Conservation (phyloP, 2,113 vertebrate genomes). For the Psephotus haematonotus region DNA sequence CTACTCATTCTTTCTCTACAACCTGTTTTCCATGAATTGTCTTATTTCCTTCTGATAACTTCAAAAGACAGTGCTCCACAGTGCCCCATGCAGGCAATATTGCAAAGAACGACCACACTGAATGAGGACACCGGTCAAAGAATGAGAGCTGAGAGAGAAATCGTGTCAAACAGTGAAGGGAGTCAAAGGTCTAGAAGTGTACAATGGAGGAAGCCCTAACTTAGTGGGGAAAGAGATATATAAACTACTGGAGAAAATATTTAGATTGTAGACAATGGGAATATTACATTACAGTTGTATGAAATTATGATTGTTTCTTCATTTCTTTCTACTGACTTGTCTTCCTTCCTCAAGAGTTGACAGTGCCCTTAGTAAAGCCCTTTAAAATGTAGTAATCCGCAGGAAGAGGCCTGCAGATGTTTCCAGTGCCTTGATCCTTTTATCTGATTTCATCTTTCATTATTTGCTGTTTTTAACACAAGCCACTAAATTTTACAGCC, state of each 20-base stretch:
- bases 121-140: not conserved
- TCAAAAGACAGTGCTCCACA: not conserved
- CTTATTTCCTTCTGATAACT: not conserved
- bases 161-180: fast-evolving
- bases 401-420: not conserved
- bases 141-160: not conserved
- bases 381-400: not conserved
- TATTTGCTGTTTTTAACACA: fast-evolving
- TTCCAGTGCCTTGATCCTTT: not conserved
- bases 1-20: not conserved
- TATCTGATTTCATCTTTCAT: not conserved
- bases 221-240: not conserved
- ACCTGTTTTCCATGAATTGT: not conserved
- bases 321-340: not conserved
- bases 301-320: not conserved
- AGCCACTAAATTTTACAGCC: not conserved
- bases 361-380: not conserved
- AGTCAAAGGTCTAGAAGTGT: not conserved
- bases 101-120: not conserved
- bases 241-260: not conserved
- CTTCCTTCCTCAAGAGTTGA: not conserved
- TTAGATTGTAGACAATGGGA: not conserved
- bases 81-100: not conserved
- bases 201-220: not conserved
- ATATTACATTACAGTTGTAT: not conserved